Evolutionary conservation across 2,797 vertebrate genomes (phyloP).

Genomic region (Dendrocincla tyrannina): DNA sequence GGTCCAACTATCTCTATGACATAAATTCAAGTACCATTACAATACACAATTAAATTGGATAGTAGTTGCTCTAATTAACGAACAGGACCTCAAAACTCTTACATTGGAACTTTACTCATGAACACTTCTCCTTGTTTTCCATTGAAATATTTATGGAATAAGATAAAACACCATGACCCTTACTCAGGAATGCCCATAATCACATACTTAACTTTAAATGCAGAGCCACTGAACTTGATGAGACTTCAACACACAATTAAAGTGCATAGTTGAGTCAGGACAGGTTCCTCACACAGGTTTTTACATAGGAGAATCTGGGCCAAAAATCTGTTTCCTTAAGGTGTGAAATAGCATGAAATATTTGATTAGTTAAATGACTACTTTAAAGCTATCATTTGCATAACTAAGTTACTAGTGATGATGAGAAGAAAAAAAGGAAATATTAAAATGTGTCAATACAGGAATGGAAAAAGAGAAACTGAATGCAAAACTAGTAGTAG

Average conservation of each 20-base stretch:
- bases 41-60: not conserved
- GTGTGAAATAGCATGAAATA: not conserved
- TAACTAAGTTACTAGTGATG: not conserved
- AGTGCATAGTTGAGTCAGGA: not conserved
- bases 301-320: not conserved
- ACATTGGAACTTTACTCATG: not conserved
- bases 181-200: not conserved
- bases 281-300: not conserved
- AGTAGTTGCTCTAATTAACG: not conserved
- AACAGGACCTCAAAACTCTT: not conserved
- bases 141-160: not conserved
- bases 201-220: not conserved
- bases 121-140: not conserved
- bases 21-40: not conserved
- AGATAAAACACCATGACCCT: not conserved
- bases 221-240: not conserved
- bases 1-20: not conserved
- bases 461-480: not conserved
- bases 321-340: not conserved
- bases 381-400: not conserved
- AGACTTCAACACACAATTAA: not conserved
- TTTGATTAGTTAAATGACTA: not conserved
- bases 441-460: not conserved
- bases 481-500: not conserved
- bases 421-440: not conserved